Conservation (phyloP, 2,797 vertebrate species). For the Falco columbarius region DNA sequence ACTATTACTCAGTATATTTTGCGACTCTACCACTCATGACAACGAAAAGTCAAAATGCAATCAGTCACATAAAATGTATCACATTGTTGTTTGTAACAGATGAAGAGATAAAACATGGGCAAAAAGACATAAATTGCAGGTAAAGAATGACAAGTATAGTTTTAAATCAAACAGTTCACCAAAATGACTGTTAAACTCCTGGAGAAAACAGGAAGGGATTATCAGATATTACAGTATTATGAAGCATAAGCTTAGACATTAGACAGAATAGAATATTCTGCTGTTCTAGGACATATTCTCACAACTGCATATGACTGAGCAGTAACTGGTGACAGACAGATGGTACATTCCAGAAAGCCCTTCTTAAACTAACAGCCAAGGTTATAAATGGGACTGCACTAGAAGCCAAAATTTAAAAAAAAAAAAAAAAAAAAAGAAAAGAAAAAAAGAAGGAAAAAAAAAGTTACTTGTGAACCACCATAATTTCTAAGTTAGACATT, state of each 20-base stretch:
- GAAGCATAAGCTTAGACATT: background rate
- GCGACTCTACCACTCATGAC: background rate
- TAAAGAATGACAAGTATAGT: background rate
- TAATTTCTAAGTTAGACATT: background rate
- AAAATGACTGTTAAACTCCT: background rate
- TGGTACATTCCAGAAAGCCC: slow-evolving; percentile 19
- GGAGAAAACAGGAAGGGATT: background rate
- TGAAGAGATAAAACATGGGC: background rate
- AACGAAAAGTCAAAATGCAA: background rate
- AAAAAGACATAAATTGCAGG: background rate
- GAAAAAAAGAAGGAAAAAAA: background rate
- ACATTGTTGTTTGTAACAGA: background rate
- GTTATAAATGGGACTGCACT: slow-evolving; percentile 40
- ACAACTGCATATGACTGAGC: slow-evolving; percentile 6
- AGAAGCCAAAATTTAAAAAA: background rate
- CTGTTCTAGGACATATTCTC: background rate
- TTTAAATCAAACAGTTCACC: background rate
- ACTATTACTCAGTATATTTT: background rate
- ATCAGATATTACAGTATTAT: background rate
- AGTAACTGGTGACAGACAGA: slow-evolving; percentile 31
- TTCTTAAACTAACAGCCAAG: background rate
- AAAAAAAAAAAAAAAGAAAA: background rate
- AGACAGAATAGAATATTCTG: background rate
- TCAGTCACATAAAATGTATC: background rate
- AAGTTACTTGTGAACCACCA: background rate